Evolutionary conservation across 2,888 invertebrate species (phyloP), one percentile per base, ranked within the genome.

Genomic region (Amphipyra berbera): DNA sequence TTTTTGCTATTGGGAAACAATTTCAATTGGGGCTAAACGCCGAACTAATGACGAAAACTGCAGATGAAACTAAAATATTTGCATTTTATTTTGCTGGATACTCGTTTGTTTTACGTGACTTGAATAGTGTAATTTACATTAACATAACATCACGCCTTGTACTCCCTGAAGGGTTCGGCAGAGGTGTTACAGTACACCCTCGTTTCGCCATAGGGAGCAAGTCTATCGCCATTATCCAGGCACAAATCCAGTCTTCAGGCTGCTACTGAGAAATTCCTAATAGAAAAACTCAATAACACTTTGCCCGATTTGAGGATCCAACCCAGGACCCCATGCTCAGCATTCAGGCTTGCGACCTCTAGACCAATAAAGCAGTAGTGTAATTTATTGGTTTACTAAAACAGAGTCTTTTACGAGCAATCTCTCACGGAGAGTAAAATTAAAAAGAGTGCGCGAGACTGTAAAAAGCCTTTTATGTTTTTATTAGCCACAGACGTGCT

Each of bases 381-480:
- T 46, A 2, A 10, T 21, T 21, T 21, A 38, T 14, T 14, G 10
- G 3, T 40, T 15, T 45, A n/a, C 35, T 1, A n/a, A 53, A 47
- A 42, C 30, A 10, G 15, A 41, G 9, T 27, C n/a, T n/a, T 38
- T 13, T 21, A 7, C 27, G 10, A 13, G 14, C 2, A 58, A 45
- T 27, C 2, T 9, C 13, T 15, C 13, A 48, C n/a, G 8, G 9
- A 9, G 12, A 38, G 30, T 33, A 38, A 40, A 40, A 42, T 27
- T 38, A 5, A 55, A 47, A 49, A 40, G 13, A 15, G 13, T 37
- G 13, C 33, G 14, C n/a, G 37, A 5, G 50, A 46, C 13, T 56
- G 53, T 54, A 21, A 49, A 58, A 46, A 58, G n/a, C 13, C 49
- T 74, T 61, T 61, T 37, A 56, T 47, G 12, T 61, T 74, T 65